Conservation (phyloP, 2,113 vertebrate genomes). For the Platysteira castanea region DNA sequence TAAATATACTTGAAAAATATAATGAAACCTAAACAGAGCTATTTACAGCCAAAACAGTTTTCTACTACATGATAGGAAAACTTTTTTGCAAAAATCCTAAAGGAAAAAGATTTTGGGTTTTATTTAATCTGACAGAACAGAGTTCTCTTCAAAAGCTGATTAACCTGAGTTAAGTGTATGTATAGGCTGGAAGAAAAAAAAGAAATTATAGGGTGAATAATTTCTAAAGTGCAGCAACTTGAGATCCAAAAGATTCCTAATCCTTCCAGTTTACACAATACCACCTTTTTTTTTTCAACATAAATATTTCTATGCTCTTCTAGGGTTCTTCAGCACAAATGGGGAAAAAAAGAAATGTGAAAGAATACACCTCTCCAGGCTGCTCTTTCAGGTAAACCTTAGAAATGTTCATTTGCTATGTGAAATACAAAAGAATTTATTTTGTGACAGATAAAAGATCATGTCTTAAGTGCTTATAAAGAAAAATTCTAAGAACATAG, state of each 20-base stretch:
- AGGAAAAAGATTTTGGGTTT: background rate
- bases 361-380: background rate
- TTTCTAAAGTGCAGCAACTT: background rate
- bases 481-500: background rate
- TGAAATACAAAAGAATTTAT: background rate
- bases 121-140: background rate
- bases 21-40: background rate
- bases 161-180: background rate
- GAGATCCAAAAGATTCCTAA: background rate
- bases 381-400: background rate
- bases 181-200: background rate
- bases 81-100: background rate
- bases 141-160: background rate
- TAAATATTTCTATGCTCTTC: background rate
- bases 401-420: background rate
- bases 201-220: fast-evolving
- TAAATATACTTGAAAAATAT: background rate
- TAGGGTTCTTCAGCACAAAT: background rate
- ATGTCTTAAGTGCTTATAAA: background rate
- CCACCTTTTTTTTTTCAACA: background rate
- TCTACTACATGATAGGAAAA: background rate
- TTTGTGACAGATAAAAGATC: background rate
- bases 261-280: background rate
- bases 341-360: background rate
- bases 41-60: background rate